Evolutionary conservation across 23 tunicate genomes (phyloP).

Genomic region (Oikopleura dioica): DNA sequence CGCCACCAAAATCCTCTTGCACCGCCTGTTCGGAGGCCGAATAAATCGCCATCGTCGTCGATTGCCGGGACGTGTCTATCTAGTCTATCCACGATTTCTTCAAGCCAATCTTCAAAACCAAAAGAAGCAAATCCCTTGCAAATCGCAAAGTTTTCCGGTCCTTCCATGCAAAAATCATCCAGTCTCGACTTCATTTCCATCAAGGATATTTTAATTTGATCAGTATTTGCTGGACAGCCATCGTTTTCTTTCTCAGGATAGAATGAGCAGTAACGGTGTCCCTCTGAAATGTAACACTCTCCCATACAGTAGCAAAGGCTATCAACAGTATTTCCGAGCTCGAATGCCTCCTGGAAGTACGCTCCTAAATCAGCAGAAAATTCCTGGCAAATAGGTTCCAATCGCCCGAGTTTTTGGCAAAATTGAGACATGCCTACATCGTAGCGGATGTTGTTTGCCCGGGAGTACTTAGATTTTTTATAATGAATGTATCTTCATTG

Average conservation of each 20-base stretch:
- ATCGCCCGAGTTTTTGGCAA: not conserved
- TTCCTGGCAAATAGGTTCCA: not conserved
- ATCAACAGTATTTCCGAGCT: not conserved
- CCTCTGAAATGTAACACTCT: not conserved
- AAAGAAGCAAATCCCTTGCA: not conserved
- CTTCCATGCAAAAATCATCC: not conserved
- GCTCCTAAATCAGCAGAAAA: not conserved
- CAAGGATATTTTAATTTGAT: too few species aligned
- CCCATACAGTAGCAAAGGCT: not conserved
- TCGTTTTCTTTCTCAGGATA: too few species aligned
- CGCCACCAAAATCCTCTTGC: not conserved
- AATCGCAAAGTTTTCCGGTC: not conserved
- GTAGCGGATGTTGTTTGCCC: not conserved
- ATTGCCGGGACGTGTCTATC: not conserved
- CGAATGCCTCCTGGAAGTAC: not conserved
- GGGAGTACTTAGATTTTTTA: too few species aligned
- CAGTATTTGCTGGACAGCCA: too few species aligned
- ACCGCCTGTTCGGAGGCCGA: not conserved
- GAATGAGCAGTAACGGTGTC: not conserved
- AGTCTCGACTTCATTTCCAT: not conserved
- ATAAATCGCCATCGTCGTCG: not conserved
- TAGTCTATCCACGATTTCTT: not conserved
- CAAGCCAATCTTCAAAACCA: slow-evolving; percentile 7
- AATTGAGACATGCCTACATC: not conserved
- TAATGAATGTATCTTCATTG: too few species aligned